Evolutionary conservation across 2,113 vertebrate genomes (phyloP).

Genomic region (Apaloderma vittatum): DNA sequence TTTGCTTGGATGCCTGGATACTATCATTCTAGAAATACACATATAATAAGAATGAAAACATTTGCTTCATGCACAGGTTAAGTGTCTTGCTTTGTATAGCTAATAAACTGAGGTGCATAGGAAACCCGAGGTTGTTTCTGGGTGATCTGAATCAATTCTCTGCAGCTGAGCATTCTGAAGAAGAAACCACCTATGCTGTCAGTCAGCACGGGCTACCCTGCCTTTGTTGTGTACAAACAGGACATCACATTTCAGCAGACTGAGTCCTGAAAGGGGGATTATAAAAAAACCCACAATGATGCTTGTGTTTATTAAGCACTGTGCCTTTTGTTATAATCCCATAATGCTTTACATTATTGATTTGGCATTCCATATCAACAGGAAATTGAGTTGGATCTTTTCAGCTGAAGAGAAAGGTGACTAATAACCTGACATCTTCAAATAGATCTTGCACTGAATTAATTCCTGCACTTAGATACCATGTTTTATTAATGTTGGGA

Average conservation of each 20-base stretch:
- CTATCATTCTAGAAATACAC: neutral
- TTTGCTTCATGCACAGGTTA: neutral
- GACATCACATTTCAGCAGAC: neutral
- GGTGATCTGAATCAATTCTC: neutral
- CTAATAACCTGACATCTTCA: constrained; percentile 63
- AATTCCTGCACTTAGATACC: constrained; percentile 58
- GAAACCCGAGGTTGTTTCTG: neutral
- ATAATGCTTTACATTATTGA: constrained; percentile 3
- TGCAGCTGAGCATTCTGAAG: neutral
- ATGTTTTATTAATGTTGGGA: constrained; percentile 47
- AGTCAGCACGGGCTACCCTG: neutral
- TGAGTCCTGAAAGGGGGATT: neutral
- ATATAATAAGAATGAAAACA: neutral
- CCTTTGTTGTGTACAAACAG: neutral
- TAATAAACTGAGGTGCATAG: neutral
- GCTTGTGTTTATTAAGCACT: neutral
- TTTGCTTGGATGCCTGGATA: neutral
- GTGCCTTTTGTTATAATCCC: neutral
- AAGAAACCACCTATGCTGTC: neutral
- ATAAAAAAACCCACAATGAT: neutral
- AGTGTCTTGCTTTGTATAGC: neutral
- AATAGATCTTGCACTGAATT: constrained; percentile 52
- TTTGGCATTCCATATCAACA: constrained; percentile 40
- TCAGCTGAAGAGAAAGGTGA: constrained; percentile 41
- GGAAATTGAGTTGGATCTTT: constrained; percentile 38